Evolutionary conservation across 2,888 invertebrate species (phyloP), one percentile per base, ranked within the genome.

Genomic region (Agrochola macilenta): DNA sequence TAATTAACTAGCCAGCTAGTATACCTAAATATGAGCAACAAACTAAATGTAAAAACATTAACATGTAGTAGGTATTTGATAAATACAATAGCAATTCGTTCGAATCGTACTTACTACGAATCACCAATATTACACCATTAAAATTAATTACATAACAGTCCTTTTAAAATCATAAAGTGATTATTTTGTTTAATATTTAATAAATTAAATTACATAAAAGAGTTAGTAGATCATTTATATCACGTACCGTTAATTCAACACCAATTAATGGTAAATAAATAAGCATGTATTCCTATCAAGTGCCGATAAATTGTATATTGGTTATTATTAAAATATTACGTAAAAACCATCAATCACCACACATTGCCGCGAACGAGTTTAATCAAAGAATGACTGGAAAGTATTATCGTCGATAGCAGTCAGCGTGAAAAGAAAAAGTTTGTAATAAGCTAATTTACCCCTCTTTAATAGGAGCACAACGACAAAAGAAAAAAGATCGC

Each of bases 201-300:
- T 70, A 74, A 66, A 66, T 73, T 12, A 72, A 78, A 75, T 65
- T 61, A 30, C 60, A 68, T 66, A n/a, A 64, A 69, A 46, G 30
- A 52, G 20, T 69, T 58, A 64, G 52, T 75, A 60, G 57, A 75
- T 70, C 35, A 78, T 70, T 70, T 73, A 52, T 11, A 75, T 60
- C 20, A 65, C 72, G 23, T 69, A 66, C 43, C 49, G 52, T 49
- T 74, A 69, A 84, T 74, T 74, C 26, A 52, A 69, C 30, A 71
- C 30, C 46, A 81, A 84, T 78, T 77, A 75, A 81, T 78, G 60
- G 49, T 39, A 72, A 81, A 74, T 78, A 80, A 76, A 76, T 81
- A 81, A 66, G 54, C 63, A 61, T 64, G 73, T 69, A 63, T 71
- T 77, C 39, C 39, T 39, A 61, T n/a, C 46, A 26, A 69, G 54